Conservation (phyloP, 2,797 vertebrate species). For the Sciaenops ocellatus region DNA sequence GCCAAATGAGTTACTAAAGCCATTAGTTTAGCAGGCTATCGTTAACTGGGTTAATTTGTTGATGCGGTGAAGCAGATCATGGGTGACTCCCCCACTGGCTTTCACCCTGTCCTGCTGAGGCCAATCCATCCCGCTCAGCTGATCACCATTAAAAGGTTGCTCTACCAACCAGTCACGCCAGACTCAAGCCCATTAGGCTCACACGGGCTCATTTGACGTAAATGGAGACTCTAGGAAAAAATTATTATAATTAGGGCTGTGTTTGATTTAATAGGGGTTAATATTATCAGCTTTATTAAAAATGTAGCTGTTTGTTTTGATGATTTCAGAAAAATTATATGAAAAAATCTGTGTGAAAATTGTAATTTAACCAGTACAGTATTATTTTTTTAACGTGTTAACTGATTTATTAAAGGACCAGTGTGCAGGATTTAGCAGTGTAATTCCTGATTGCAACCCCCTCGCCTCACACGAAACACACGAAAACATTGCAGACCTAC, state of each 20-base stretch:
- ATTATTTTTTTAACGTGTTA: not conserved
- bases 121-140: constrained; percentile 49
- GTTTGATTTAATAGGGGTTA: constrained; percentile 9
- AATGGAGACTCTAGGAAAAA: constrained; percentile 6
- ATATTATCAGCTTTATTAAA: not conserved
- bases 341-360: not conserved
- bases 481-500: too few relatives aligned
- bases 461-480: too few relatives aligned
- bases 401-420: not conserved
- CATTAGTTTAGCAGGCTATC: constrained; percentile 78
- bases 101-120: constrained; percentile 61
- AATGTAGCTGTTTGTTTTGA: constrained; percentile 7
- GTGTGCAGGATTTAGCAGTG: too few relatives aligned
- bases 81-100: constrained; percentile 67
- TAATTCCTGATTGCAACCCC: too few relatives aligned
- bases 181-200: constrained; percentile 33
- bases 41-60: constrained; percentile 85
- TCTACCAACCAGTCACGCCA: constrained; percentile 20
- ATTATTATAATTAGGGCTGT: not conserved
- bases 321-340: not conserved
- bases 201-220: constrained; percentile 8
- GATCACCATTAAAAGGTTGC: constrained; percentile 50
- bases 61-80: constrained; percentile 81
- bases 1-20: constrained; percentile 81
- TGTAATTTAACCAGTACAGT: not conserved